These are phyloP conservation scores for Falco berigora DNA, from an alignment of 2,797 vertebrate genomes.

Conservation along the genomic window DNA sequence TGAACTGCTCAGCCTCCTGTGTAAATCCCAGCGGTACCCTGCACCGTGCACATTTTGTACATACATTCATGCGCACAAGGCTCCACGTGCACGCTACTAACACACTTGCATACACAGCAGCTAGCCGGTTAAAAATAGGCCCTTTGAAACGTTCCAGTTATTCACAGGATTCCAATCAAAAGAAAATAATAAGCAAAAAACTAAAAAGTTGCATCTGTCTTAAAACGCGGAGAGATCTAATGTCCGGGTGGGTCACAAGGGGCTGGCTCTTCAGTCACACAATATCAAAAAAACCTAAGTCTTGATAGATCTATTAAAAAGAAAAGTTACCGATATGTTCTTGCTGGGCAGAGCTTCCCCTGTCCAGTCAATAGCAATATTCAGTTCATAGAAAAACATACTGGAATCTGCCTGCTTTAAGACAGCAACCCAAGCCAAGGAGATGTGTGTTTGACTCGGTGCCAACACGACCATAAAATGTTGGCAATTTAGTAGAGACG, in stretches of 20 bases:
- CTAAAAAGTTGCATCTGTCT: neutral
- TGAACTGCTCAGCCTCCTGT: neutral
- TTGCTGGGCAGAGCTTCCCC: neutral
- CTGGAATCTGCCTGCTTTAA: slow-evolving; percentile 50
- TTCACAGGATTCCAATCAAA: neutral
- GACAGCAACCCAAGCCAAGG: slow-evolving; percentile 43
- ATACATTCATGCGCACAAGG: fast-evolving
- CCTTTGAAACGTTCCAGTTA: neutral
- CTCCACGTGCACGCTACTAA: neutral
- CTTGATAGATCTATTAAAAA: neutral
- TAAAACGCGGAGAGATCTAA: neutral
- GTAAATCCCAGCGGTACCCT: neutral
- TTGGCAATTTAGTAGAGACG: slow-evolving; percentile 68
- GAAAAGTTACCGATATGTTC: neutral
- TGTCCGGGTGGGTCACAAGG: neutral
- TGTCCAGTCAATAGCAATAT: slow-evolving; percentile 48
- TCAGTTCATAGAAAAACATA: slow-evolving; percentile 51
- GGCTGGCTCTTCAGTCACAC: neutral
- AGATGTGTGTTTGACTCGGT: slow-evolving; percentile 64
- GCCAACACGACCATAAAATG: slow-evolving; percentile 64
- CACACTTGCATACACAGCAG: neutral
- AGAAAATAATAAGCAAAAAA: neutral
- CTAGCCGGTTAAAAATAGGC: neutral
- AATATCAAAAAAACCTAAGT: slow-evolving; percentile 4
- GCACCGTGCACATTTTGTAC: neutral